phyloP scores from a whole-genome alignment of 2,113 vertebrate species.

The Hemichromis elongatus region DNA sequence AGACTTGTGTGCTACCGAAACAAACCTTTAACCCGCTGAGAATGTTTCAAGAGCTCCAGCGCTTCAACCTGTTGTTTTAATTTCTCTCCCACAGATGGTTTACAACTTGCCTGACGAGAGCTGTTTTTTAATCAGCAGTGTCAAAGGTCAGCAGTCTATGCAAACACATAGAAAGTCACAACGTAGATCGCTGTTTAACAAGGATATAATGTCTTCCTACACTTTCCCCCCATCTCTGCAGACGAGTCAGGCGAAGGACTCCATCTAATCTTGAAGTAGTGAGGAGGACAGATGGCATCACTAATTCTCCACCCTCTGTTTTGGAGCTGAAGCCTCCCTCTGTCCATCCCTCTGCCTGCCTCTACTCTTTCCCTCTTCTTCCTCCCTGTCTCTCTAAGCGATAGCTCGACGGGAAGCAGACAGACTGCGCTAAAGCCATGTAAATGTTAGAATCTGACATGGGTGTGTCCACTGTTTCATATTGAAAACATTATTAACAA shows the following conservation, averaged over 20 bases:
- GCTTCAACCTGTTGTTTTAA: not conserved
- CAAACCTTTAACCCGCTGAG: not conserved
- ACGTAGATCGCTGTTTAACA: not conserved
- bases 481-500: constrained; percentile 79
- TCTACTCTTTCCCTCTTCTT: constrained; percentile 33
- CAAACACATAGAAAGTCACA: not conserved
- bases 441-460: constrained; percentile 85
- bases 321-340: constrained; percentile 60
- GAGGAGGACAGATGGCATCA: constrained; percentile 48
- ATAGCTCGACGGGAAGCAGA: constrained; percentile 44
- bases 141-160: constrained; percentile 80
- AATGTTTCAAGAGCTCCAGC: not conserved
- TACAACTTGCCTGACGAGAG: constrained; percentile 96
- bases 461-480: constrained; percentile 80
- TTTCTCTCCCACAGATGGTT: constrained; percentile 82
- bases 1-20: not conserved
- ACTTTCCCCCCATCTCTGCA: constrained; percentile 36
- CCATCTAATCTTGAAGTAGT: constrained; percentile 94
- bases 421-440: constrained; percentile 68
- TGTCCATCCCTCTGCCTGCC: constrained; percentile 30
- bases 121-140: constrained; percentile 90
- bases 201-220: not conserved
- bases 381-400: constrained; percentile 35
- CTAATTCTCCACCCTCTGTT: constrained; percentile 61
- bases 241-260: constrained; percentile 91